Conservation (phyloP, 2,888 invertebrate species). For the Eilema sororculum region DNA sequence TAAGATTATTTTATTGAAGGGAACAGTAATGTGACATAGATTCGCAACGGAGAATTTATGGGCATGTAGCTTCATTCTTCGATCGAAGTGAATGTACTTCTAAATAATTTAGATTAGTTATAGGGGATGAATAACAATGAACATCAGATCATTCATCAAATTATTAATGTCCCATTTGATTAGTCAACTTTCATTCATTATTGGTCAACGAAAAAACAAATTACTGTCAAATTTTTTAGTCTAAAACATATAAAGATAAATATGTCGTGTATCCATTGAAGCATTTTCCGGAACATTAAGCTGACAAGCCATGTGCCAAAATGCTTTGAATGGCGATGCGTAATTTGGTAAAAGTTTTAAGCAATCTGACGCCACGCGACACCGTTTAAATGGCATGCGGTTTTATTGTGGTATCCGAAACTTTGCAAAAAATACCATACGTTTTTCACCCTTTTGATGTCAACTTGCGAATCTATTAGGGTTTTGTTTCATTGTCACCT, state of each 20-base stretch:
- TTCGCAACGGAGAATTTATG: no score
- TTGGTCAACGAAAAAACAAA: neutral
- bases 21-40: no score
- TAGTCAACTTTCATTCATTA: no score
- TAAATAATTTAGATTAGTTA: no score
- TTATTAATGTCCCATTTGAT: no score
- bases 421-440: constrained; percentile 66
- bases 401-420: constrained; percentile 81
- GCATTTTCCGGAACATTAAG: constrained; percentile 61
- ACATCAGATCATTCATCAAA: no score
- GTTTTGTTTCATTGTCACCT: constrained; percentile 75
- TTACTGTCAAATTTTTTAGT: neutral
- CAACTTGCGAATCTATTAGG: constrained; percentile 73
- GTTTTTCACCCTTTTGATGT: constrained; percentile 69
- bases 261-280: constrained; percentile 10
- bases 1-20: no score
- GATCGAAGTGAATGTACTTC: no score
- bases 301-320: constrained; percentile 66
- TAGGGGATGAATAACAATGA: no score
- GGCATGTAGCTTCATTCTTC: no score
- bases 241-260: neutral
- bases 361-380: constrained; percentile 71
- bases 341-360: constrained; percentile 73
- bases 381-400: constrained; percentile 74
- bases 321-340: constrained; percentile 61